Evolutionary conservation across 2,888 invertebrate genomes (phyloP).

Genomic region (Drosophila helvetica): DNA sequence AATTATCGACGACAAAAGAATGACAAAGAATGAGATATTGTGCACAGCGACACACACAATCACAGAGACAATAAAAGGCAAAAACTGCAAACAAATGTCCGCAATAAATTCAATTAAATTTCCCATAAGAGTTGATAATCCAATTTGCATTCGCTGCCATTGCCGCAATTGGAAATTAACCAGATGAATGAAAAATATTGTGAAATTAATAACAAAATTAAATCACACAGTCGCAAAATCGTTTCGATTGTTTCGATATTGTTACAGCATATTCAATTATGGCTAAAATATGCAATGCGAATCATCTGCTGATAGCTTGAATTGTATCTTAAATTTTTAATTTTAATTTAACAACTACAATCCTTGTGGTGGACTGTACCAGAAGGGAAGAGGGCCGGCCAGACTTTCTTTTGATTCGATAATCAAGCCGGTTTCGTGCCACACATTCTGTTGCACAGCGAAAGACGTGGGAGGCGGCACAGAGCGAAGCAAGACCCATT

Average conservation of each 20-base stretch:
- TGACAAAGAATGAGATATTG: slow-evolving; percentile 1
- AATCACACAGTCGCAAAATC: slow-evolving; percentile 3
- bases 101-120: slow-evolving; percentile 60
- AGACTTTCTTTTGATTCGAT: background rate
- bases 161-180: slow-evolving; percentile 16
- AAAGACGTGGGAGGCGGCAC: background rate
- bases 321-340: background rate
- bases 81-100: slow-evolving; percentile 39
- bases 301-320: slow-evolving; percentile 8
- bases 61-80: background rate
- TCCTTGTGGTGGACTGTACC: background rate
- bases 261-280: slow-evolving; percentile 27
- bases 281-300: slow-evolving; percentile 1
- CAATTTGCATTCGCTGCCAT: slow-evolving; percentile 24
- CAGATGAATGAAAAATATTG: slow-evolving; percentile 29
- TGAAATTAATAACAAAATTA: slow-evolving; percentile 21
- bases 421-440: background rate
- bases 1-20: slow-evolving; percentile 29
- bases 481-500: slow-evolving; percentile 25
- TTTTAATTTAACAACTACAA: background rate
- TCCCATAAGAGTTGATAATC: slow-evolving; percentile 41
- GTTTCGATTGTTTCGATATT: background rate
- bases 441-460: slow-evolving; percentile 2
- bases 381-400: no score
- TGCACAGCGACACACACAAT: background rate